Percentiles rank a stretch among this genome's conserved stretches.
Evolutionary conservation across 2,797 vertebrate species (phyloP).

Genomic region (Astyanax mexicanus): DNA sequence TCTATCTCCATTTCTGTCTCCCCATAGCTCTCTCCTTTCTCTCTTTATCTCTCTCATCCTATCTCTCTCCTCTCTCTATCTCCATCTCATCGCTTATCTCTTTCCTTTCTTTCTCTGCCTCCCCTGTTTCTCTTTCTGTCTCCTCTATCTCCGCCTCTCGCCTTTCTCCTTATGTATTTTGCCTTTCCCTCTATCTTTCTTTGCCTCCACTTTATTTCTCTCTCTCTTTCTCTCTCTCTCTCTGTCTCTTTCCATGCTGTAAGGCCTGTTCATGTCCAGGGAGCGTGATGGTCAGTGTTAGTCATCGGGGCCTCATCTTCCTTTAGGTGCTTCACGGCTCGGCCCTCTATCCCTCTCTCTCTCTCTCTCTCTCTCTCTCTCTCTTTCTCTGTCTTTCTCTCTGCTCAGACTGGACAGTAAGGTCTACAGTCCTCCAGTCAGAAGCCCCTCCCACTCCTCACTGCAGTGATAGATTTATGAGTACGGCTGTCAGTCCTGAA

Average conservation of each 20-base stretch:
- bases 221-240: constrained; percentile 43
- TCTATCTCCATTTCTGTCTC: constrained; percentile 48
- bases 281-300: neutral
- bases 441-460: neutral
- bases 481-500: neutral
- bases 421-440: neutral
- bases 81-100: too few species aligned
- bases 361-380: neutral
- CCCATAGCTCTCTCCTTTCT: too few species aligned
- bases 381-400: neutral
- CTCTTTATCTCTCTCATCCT: neutral
- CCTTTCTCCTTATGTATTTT: too few species aligned
- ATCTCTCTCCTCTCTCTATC: too few species aligned
- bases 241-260: neutral
- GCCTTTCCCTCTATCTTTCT: too few species aligned
- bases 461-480: neutral
- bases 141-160: too few species aligned
- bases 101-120: too few species aligned
- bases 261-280: neutral
- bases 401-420: too few species aligned
- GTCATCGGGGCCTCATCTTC: neutral
- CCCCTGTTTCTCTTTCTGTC: too few species aligned
- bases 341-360: neutral
- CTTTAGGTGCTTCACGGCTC: neutral
- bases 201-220: too few species aligned